Percentiles rank a stretch among this genome's conserved stretches.
phyloP scores from a whole-genome alignment of 1,140 invertebrate species.

The Leptonema lineaticorne region DNA sequence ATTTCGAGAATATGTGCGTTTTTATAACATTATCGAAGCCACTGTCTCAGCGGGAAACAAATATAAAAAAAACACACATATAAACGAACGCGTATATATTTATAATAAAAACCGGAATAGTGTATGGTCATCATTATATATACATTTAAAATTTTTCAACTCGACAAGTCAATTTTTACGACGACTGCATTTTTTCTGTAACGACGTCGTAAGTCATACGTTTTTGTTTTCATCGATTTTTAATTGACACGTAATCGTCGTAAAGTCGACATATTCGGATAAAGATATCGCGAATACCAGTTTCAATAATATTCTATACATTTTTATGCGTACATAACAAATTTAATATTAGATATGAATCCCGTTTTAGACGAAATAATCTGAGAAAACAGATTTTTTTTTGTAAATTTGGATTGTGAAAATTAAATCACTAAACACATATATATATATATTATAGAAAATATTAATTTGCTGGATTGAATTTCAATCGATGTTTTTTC shows the following conservation, averaged over 20 bases:
- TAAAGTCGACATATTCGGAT: constrained; percentile 1
- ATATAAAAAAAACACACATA: not conserved
- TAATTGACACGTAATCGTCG: constrained; percentile 16
- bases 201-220: not conserved
- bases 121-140: not conserved
- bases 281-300: constrained; percentile 9
- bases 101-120: not conserved
- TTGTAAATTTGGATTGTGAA: not conserved
- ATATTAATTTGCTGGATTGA: not conserved
- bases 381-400: too few relatives aligned
- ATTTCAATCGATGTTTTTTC: not conserved
- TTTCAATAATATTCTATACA: not conserved
- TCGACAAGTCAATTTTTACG: not conserved
- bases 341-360: too few relatives aligned
- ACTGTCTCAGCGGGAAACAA: not conserved
- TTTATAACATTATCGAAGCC: not conserved
- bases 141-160: not conserved
- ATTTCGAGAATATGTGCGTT: too few relatives aligned
- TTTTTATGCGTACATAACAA: not conserved
- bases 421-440: not conserved
- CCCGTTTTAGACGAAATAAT: too few relatives aligned
- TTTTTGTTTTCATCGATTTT: constrained; percentile 16
- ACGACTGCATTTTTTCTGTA: not conserved
- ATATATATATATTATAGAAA: not conserved
- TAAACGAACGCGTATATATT: not conserved